Base-by-base conservation (phyloP, 2,888 invertebrate genomes). In the Drosophila koepferae region DNA sequence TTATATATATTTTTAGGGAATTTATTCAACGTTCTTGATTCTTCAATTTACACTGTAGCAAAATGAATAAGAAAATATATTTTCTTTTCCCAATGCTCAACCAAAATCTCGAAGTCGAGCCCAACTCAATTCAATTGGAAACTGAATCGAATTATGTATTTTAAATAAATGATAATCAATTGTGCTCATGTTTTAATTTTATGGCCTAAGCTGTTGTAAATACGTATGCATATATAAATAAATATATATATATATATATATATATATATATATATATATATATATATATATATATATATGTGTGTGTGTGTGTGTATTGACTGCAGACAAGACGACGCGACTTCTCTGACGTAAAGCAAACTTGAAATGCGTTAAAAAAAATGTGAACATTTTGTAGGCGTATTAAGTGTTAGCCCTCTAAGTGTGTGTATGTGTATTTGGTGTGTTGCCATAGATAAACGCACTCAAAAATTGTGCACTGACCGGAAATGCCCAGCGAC, bases 391-490 rank as follows among this genome's bases (percentile, higher is more conserved):
- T 36, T 59, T 40, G 66, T 72, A 18, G 63, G 66, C 73, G 69
- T 70, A 48, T 70, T 76, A 78, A 79, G 79, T 64, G 65, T 56
- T 53, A 18, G 54, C 10, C 14, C 7, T 28, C 18, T 41, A 6
- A 36, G 14, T 60, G 20, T 59, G 23, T 36, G 36, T 20, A 31
- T 20, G 16, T 49, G 16, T 10, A 23, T 60, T 72, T 53, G 20
- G 43, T 28, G 31, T 62, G 63, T 72, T 72, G 59, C 64, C 64
- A 72, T 65, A 63, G 77, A 66, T 80, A 70, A 80, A 77, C 53
- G 67, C 48, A 65, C 68, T 64, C 31, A 48, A 74, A 72, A 73
- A 76, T 81, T 81, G 81, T 59, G 71, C 79, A 81, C 38, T 79
- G 76, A 72, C 76, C 78, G 71, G 68, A 81, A 81, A 70, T 63